phyloP scores from a whole-genome alignment of 2,888 invertebrate species.

The Pristionchus maxplancki region DNA sequence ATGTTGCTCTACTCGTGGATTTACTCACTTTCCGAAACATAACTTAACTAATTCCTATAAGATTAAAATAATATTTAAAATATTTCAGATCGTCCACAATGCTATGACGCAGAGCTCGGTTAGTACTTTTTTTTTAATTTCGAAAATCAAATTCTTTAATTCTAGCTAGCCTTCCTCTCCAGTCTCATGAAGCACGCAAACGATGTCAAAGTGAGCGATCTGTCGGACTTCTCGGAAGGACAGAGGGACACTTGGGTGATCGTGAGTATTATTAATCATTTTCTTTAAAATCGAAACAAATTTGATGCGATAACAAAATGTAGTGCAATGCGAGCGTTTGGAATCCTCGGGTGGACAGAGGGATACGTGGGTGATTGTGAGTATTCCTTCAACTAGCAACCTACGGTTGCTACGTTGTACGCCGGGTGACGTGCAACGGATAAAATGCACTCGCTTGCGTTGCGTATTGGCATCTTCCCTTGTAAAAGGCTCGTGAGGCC shows the following conservation, averaged over 20 bases:
- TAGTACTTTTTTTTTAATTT: background rate
- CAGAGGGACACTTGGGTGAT: background rate
- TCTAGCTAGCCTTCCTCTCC: background rate
- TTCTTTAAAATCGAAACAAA: too few relatives aligned
- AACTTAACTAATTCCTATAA: background rate
- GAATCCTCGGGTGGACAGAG: too few relatives aligned
- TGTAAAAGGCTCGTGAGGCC: too few relatives aligned
- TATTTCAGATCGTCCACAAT: conserved; percentile 10
- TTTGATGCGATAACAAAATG: too few relatives aligned
- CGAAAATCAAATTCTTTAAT: background rate
- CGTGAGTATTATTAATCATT: conserved; percentile 12
- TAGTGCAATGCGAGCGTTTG: too few relatives aligned
- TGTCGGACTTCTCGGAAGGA: background rate
- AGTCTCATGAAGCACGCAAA: conserved; percentile 1
- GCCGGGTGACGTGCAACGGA: too few relatives aligned
- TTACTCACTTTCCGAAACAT: background rate
- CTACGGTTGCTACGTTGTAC: too few relatives aligned
- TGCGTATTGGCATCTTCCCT: too few relatives aligned
- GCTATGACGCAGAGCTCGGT: conserved; percentile 7
- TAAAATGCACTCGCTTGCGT: too few relatives aligned
- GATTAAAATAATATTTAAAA: background rate
- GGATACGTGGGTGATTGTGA: too few relatives aligned
- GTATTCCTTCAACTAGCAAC: too few relatives aligned
- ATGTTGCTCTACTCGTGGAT: background rate
- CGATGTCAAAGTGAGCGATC: conserved; percentile 6